Base-by-base conservation (phyloP, 64 coral and sea anemone genomes). In the Actinia equina region DNA sequence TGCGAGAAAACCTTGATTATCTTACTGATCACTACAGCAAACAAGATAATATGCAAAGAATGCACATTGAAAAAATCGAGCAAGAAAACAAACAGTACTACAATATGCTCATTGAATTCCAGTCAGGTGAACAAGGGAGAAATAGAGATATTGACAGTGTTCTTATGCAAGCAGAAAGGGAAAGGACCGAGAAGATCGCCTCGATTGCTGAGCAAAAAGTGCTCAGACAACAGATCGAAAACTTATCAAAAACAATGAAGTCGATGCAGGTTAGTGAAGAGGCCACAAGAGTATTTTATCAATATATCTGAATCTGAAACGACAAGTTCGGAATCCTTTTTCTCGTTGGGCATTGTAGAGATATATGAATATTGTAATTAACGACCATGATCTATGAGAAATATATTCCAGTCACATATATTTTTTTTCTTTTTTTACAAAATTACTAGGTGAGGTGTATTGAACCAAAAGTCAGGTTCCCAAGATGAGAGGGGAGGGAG, bases 151-250 rank as follows among this genome's bases (percentile, higher is more conserved):
- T 90, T 65, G 97, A 99, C 82, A 88, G 89, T 81, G 85, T 95
- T 19, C 71, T 99, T 53, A 86, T 91, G 54, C 88, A 92, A n/a
- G 93, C 93, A 3, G 93, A 95, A 77, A 80, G 93, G 84, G 94
- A 97, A 71, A 89, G 91, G 15, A 87, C 86, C 52, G 97, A 99
- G 86, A 99, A 99, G 52, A 77, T 95, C 13, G 91, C 83, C 13
- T 95, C 93, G 19, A 95, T 99, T 52, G 83, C 93, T 13, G 97
- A 99, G 46, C 97, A 95, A 46, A 99, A 99, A 17, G 91, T 86
- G 9, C 64, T 95, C 10, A 65, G 93, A 82, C 90, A 99, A 88
- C 97, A 95, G 49, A 77, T 95, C 26, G 97, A 99, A 27, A 95
- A 84, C 30, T 54, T 99, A 82, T 93, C 93, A 11, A 99, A 99